Percentiles rank a stretch among this genome's conserved stretches.
These are phyloP conservation scores for Musca vetustissima DNA, from an alignment of 1,140 invertebrate species.

Conservation along the genomic window DNA sequence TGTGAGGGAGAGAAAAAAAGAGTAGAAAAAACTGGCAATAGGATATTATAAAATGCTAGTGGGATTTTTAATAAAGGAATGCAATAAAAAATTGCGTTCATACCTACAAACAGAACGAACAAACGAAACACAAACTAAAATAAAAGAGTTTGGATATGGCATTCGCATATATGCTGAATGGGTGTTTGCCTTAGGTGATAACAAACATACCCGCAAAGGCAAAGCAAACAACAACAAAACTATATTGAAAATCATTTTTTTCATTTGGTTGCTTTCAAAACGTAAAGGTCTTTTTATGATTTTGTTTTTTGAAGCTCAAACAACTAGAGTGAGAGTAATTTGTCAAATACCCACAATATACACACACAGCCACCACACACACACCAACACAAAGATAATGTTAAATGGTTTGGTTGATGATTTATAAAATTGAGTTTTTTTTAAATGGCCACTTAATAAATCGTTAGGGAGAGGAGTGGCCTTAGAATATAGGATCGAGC, in stretches of 20 bases:
- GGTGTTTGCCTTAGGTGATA: not conserved
- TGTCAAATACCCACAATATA: not conserved
- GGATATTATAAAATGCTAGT: constrained; percentile 16
- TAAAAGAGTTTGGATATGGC: not conserved
- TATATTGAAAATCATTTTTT: not conserved
- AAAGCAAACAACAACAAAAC: not conserved
- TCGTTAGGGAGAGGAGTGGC: too few species aligned
- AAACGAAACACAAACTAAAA: not conserved
- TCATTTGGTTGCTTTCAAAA: not conserved
- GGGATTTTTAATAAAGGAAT: constrained; percentile 19
- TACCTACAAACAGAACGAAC: not conserved
- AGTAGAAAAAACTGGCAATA: not conserved
- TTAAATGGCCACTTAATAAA: too few species aligned
- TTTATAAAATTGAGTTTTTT: too few species aligned
- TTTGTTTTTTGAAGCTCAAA: constrained; percentile 10
- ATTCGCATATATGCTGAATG: constrained; percentile 1
- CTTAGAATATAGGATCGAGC: too few species aligned
- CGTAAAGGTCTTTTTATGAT: constrained; percentile 17
- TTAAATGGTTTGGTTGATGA: too few species aligned
- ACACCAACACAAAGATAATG: too few species aligned
- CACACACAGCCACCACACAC: too few species aligned
- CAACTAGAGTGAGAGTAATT: constrained; percentile 24
- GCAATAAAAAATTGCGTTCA: constrained; percentile 8
- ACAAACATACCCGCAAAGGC: not conserved
- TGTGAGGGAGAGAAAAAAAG: not conserved